phyloP scores from a whole-genome alignment of 2,888 invertebrate genomes.

The Trachelus tabidus region DNA sequence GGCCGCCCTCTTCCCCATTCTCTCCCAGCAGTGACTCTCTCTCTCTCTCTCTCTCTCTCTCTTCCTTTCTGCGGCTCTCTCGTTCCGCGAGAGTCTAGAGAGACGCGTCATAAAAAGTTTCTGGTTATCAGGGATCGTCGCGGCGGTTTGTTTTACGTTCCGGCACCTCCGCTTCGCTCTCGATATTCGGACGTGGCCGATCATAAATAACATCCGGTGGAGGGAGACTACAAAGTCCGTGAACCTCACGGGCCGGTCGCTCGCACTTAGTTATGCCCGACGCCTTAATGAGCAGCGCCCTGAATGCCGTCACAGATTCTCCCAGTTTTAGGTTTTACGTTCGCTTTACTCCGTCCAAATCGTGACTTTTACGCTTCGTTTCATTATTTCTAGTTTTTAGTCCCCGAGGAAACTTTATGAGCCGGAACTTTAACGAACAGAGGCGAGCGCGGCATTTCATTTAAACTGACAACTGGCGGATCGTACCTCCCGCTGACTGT shows the following conservation, averaged over 20 bases:
- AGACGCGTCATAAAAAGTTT: conserved; percentile 23
- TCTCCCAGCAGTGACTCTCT: conserved; percentile 5
- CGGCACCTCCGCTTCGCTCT: neutral
- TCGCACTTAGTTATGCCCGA: neutral
- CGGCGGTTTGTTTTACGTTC: conserved; percentile 22
- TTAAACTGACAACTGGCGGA: neutral
- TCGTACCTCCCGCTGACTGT: neutral
- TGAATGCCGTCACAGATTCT: conserved; percentile 32
- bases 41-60: too few relatives aligned
- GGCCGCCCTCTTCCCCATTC: conserved; percentile 31
- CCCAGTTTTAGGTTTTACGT: conserved; percentile 27
- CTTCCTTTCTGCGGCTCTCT: conserved; percentile 10
- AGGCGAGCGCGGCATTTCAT: neutral
- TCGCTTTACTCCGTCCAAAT: conserved; percentile 7
- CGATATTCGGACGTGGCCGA: neutral
- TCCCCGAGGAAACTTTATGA: conserved; percentile 38
- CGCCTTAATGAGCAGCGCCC: conserved; percentile 31
- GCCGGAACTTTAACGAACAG: conserved; percentile 45
- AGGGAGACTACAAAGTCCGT: neutral
- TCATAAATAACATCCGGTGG: neutral
- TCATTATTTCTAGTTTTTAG: conserved; percentile 44
- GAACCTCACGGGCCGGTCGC: neutral
- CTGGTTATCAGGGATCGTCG: conserved; percentile 33
- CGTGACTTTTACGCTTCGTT: conserved; percentile 44
- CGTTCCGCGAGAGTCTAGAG: conserved; percentile 17